Conservation (phyloP, 1,140 invertebrate species). For the Belonocnema kinseyi region DNA sequence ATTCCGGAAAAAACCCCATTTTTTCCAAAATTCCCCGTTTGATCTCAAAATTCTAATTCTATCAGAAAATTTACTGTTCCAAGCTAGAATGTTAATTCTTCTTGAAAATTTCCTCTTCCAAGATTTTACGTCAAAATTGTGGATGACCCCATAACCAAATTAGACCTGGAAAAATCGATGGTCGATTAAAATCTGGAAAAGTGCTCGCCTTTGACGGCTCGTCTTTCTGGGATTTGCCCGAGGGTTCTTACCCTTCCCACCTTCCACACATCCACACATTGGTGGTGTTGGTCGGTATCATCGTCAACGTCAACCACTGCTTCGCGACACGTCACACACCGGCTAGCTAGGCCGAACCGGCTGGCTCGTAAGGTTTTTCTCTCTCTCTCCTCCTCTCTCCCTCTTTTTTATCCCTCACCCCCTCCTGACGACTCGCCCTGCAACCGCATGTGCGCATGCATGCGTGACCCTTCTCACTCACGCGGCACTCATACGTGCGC, state of each 20-base stretch:
- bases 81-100: no score
- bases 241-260: not conserved
- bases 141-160: no score
- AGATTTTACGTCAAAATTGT: no score
- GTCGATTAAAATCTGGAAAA: no score
- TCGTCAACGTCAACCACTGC: slow-evolving; percentile 31
- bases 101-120: no score
- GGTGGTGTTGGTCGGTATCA: slow-evolving; percentile 35
- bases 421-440: slow-evolving; percentile 36
- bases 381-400: slow-evolving; percentile 42
- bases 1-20: no score
- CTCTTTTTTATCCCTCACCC: slow-evolving; percentile 34
- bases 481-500: slow-evolving; percentile 26
- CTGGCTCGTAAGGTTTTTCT: slow-evolving; percentile 46
- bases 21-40: no score
- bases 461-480: slow-evolving; percentile 40
- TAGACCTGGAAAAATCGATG: no score
- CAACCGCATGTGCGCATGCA: slow-evolving; percentile 41
- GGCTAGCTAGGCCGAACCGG: slow-evolving; percentile 36
- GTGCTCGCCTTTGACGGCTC: no score
- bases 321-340: slow-evolving; percentile 35
- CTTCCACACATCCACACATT: not conserved
- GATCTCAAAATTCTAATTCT: no score
- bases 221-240: no score
- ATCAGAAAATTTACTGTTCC: no score